Percentiles rank a stretch among this genome's conserved stretches.
These are phyloP conservation scores for Trachops cirrhosus DNA, from an alignment of 2,797 vertebrate species.

Conservation along the genomic window DNA sequence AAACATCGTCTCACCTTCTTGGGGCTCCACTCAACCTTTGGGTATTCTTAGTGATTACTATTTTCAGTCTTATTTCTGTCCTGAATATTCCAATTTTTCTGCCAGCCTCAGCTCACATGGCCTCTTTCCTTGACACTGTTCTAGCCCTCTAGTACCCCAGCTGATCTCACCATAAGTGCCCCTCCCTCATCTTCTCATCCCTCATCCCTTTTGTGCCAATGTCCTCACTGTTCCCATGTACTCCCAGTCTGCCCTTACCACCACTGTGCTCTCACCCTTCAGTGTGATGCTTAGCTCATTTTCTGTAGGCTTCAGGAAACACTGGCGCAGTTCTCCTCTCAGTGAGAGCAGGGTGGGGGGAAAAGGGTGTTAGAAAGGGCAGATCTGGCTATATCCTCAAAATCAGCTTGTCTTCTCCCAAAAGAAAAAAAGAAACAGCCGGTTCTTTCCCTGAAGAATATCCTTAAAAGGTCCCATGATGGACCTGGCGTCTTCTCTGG, in stretches of 20 bases:
- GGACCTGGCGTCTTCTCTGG: background rate
- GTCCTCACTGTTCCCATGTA: background rate
- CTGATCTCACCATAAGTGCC: background rate
- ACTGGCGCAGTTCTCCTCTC: background rate
- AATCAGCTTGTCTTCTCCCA: background rate
- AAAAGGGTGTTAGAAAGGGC: background rate
- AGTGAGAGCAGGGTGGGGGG: background rate
- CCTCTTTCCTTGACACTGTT: background rate
- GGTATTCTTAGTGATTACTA: background rate
- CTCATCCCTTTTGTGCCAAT: background rate
- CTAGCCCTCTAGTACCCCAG: background rate
- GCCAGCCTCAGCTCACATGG: background rate
- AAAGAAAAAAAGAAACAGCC: background rate
- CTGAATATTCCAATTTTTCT: background rate
- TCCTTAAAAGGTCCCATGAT: background rate
- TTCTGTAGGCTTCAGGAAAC: background rate
- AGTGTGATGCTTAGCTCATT: background rate
- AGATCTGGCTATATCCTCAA: background rate
- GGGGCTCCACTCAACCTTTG: background rate
- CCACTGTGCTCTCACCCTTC: background rate
- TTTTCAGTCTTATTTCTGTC: background rate
- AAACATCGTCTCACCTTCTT: background rate
- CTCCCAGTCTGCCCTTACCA: background rate
- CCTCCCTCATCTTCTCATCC: background rate
- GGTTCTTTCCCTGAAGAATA: background rate